phyloP scores from a whole-genome alignment of 37 sponge, comb jelly and placozoan species.

The Halichondria panicea region DNA sequence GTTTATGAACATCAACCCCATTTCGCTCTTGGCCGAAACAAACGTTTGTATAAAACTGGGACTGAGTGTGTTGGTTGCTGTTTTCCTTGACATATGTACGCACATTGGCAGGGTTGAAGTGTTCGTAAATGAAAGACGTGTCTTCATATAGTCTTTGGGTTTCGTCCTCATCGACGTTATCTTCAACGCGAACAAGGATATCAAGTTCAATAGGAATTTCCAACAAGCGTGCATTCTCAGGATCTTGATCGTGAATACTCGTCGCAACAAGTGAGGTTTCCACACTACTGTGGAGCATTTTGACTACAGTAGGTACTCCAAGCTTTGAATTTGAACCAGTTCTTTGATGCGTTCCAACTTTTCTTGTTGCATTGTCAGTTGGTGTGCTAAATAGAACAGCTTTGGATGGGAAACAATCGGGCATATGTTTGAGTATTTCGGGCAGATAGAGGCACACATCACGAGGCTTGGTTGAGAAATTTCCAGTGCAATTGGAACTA shows the following conservation, averaged over 20 bases:
- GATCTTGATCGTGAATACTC: conserved; percentile 20
- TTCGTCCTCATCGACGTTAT: conserved; percentile 5
- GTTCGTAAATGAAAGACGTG: conserved; percentile 12
- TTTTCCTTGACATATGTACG: not conserved
- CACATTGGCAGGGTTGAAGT: conserved; percentile 10
- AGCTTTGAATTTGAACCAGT: not conserved
- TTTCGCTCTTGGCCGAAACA: not conserved
- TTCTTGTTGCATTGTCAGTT: not conserved
- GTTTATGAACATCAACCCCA: not conserved
- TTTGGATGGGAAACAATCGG: conserved; percentile 37
- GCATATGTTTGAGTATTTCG: conserved; percentile 48
- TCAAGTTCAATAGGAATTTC: conserved; percentile 59
- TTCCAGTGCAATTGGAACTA: conserved; percentile 33
- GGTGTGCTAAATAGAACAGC: conserved; percentile 37
- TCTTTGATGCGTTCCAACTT: not conserved
- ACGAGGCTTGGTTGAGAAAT: conserved; percentile 60
- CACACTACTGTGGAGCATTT: conserved; percentile 17
- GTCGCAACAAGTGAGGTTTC: conserved; percentile 46
- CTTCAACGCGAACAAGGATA: conserved; percentile 28
- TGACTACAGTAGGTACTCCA: conserved; percentile 8
- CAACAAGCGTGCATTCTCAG: not conserved
- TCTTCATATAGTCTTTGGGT: conserved; percentile 11
- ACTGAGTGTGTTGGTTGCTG: not conserved
- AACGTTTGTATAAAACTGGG: conserved; percentile 25
- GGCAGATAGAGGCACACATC: conserved; percentile 56